phyloP scores from a whole-genome alignment of 2,888 invertebrate genomes.

The Anoplius nigerrimus region DNA sequence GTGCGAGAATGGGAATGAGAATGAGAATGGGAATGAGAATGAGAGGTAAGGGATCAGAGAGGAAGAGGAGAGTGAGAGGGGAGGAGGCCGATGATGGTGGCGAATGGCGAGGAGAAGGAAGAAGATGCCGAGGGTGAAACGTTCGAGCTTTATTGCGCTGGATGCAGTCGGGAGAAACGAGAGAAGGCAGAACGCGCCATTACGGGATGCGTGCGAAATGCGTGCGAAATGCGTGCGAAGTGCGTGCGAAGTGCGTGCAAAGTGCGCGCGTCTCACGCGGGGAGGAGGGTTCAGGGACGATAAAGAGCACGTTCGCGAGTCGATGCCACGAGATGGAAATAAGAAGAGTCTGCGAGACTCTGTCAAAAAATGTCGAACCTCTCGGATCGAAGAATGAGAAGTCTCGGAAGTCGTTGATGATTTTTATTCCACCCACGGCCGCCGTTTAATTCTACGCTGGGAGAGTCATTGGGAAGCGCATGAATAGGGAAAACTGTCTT shows the following conservation, averaged over 20 bases:
- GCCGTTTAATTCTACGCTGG: not conserved
- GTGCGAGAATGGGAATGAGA: no score
- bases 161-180: conserved; percentile 21
- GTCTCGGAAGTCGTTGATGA: no score
- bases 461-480: conserved; percentile 6
- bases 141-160: conserved; percentile 10
- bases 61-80: not conserved
- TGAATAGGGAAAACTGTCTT: no score
- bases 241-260: conserved; percentile 14
- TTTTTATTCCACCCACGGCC: no score
- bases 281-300: not conserved
- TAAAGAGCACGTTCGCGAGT: no score
- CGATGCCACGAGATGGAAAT: no score
- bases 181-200: conserved; percentile 22
- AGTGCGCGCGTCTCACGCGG: not conserved
- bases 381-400: no score
- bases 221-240: conserved; percentile 26
- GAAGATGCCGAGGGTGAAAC: not conserved
- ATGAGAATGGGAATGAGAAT: not conserved
- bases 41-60: not conserved
- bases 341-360: no score
- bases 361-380: no score
- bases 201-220: conserved; percentile 25
- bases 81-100: conserved; percentile 12
- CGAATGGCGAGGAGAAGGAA: conserved; percentile 4